Conservation (phyloP, 35 echinoderm and acorn worm genomes). For the Apostichopus californicus region DNA sequence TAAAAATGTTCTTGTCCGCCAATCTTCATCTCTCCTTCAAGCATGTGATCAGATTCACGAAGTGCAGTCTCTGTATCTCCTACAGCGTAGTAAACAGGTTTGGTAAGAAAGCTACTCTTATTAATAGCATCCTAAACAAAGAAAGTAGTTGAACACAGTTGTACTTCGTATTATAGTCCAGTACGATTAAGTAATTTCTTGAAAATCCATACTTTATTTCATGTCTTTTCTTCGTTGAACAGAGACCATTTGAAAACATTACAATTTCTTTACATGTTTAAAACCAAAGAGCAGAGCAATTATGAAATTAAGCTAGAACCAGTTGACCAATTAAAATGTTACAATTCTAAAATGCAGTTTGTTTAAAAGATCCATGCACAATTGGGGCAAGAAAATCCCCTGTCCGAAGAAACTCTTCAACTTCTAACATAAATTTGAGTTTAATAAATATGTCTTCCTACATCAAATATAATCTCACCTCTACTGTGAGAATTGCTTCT, state of each 20-base stretch:
- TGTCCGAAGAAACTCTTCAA: not conserved
- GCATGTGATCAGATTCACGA: constrained; percentile 28
- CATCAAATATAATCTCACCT: constrained; percentile 44
- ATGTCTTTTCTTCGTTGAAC: too few relatives aligned
- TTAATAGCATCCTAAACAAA: not conserved
- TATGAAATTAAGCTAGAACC: too few relatives aligned
- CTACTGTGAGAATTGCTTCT: constrained; percentile 79
- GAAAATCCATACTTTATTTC: too few relatives aligned
- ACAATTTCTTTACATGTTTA: too few relatives aligned
- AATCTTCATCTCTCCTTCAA: constrained; percentile 36
- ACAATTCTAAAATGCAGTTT: too few relatives aligned
- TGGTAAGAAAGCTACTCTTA: not conserved
- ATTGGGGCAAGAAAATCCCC: too few relatives aligned
- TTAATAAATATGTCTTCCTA: not conserved
- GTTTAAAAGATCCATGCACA: too few relatives aligned
- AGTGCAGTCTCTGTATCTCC: constrained; percentile 28
- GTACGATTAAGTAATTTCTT: too few relatives aligned
- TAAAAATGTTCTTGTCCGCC: constrained; percentile 65
- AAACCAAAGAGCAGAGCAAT: too few relatives aligned
- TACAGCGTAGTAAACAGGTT: not conserved
- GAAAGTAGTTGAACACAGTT: not conserved
- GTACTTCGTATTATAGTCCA: not conserved
- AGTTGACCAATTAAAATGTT: too few relatives aligned
- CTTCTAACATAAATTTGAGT: not conserved
- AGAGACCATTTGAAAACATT: too few relatives aligned